Base-by-base conservation (phyloP, 2,113 vertebrate species). In the Camelus bactrianus region DNA sequence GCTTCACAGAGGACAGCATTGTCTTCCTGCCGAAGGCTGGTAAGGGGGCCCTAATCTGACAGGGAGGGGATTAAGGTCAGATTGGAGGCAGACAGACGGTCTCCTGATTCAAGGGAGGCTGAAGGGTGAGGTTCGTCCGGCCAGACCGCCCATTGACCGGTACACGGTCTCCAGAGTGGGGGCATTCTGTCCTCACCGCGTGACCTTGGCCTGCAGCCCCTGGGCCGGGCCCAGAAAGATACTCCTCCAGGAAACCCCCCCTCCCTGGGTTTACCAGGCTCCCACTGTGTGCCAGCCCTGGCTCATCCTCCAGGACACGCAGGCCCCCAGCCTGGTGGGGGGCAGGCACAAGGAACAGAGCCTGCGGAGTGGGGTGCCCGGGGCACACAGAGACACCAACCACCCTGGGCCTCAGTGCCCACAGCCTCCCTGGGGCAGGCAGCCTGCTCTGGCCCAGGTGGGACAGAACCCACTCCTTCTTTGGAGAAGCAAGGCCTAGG, bases 1-100 rank as follows among this genome's bases (percentile, higher is more conserved):
- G 98, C 64, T n/a, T 99, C 92, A 95, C 97, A 12, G 22, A 98
- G 0, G 98, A 99, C 0, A 95, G 98, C 97, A 98, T 99, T 38
- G 97, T 94, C 32, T 98, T 99, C 17, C 96, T 99, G 86, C 98
- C 98, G 5, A 54, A 58, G 14, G 98, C 97, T 0, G 98, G 99
- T 99, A 97, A 50, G 93, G 75, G 54, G 42, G 17, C 0, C 2
- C 72, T 46, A 8, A 81, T n/a, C 80, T 38, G 46, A 14, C 0
- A 42, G 5, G 80, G 72, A 24, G 48, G 76, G 62, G 86, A 67
- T 64, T 79, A 77, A 5, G 14, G 62, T 35, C 32, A 5, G 96
- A 85, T 94, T 70, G 67, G 91, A n/a, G 60, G 67, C 80, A 26
- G 87, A 62, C 38, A 20, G 24, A 3, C 24, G 1, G 46, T 15